Conservation (phyloP, 2,113 vertebrate genomes). For the Natator depressus region DNA sequence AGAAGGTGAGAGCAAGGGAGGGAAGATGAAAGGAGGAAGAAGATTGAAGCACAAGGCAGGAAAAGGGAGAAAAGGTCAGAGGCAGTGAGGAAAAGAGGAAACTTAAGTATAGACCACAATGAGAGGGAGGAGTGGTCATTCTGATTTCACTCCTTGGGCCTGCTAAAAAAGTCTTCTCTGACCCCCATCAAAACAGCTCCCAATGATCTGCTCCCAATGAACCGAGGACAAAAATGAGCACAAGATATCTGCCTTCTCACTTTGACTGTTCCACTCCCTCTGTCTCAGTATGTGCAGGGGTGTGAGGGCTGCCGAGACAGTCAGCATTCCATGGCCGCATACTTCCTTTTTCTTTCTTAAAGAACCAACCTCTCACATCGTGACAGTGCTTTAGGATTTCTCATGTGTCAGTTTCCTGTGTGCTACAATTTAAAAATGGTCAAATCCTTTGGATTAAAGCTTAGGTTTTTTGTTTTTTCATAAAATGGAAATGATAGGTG, state of each 20-base stretch:
- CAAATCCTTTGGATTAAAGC: not conserved
- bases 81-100: not conserved
- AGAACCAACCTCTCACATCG: not conserved
- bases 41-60: fast-evolving
- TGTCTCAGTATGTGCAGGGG: fast-evolving
- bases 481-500: not conserved
- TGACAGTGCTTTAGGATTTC: not conserved
- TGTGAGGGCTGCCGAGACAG: not conserved
- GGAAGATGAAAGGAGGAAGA: not conserved
- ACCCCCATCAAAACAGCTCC: not conserved
- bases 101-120: not conserved
- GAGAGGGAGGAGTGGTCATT: not conserved
- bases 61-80: not conserved
- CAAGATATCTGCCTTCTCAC: not conserved
- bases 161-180: not conserved
- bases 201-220: not conserved
- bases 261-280: not conserved
- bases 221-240: not conserved
- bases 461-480: not conserved
- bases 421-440: not conserved
- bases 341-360: not conserved
- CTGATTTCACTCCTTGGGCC: not conserved
- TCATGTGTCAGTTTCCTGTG: not conserved
- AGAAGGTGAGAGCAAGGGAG: not conserved
- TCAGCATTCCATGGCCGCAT: not conserved